These are phyloP conservation scores for Bombus huntii DNA, from an alignment of 1,140 invertebrate species.

Conservation along the genomic window DNA sequence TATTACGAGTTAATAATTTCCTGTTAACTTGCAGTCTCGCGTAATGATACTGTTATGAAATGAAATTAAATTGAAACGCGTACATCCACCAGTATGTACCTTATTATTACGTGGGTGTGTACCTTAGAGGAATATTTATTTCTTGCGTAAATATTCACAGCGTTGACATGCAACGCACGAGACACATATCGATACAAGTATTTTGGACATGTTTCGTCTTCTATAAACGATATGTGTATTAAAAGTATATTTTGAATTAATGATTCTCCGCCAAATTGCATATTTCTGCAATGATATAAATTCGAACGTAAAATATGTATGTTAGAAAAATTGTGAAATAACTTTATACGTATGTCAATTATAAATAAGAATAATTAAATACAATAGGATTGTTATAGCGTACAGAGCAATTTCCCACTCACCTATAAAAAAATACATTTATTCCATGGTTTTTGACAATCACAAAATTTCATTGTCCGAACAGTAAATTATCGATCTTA, in stretches of 20 bases:
- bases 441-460: slow-evolving; percentile 5
- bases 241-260: not conserved
- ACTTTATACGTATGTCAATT: not conserved
- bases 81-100: not conserved
- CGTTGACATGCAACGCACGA: too few relatives aligned
- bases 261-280: not conserved
- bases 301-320: not conserved
- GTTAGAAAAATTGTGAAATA: not conserved
- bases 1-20: too few relatives aligned
- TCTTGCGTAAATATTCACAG: not conserved
- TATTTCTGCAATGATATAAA: not conserved
- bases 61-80: not conserved
- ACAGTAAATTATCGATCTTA: not conserved
- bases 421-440: slow-evolving; percentile 1
- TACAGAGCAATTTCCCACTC: not conserved
- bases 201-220: not conserved
- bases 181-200: not conserved
- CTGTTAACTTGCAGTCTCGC: not conserved
- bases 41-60: too few relatives aligned
- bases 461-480: not conserved
- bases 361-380: not conserved
- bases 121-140: not conserved
- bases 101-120: too few relatives aligned
- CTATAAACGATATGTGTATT: not conserved
- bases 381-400: not conserved